Evolutionary conservation across 2,888 invertebrate species (phyloP).

Genomic region (Calameuta pallipes): DNA sequence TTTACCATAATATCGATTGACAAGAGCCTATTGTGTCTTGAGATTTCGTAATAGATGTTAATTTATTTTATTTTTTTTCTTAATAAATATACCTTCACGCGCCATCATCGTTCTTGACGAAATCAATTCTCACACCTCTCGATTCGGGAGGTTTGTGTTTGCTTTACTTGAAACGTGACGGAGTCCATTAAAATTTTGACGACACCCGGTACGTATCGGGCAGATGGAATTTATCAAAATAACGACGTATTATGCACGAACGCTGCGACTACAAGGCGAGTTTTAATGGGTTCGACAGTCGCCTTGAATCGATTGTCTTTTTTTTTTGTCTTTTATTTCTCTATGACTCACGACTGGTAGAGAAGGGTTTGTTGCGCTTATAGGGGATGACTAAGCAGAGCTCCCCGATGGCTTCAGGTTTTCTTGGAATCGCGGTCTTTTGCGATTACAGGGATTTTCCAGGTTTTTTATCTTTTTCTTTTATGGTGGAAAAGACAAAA

Average conservation of each 20-base stretch:
- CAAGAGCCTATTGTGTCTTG: neutral
- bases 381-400: constrained; percentile 1
- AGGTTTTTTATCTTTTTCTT: neutral
- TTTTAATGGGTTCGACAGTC: neutral
- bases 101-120: neutral
- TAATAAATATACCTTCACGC: neutral
- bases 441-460: neutral
- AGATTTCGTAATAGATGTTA: neutral
- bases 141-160: neutral
- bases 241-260: neutral
- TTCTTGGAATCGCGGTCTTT: neutral
- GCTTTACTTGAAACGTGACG: neutral
- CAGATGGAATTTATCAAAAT: neutral
- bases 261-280: neutral
- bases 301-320: neutral
- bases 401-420: neutral
- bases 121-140: neutral
- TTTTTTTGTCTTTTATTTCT: neutral
- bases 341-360: neutral
- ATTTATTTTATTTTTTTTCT: neutral
- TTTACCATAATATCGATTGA: neutral
- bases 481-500: neutral
- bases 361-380: neutral
- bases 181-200: neutral
- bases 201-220: neutral